Evolutionary conservation across 2,888 invertebrate genomes (phyloP).

Genomic region (Ophioninae sp.): DNA sequence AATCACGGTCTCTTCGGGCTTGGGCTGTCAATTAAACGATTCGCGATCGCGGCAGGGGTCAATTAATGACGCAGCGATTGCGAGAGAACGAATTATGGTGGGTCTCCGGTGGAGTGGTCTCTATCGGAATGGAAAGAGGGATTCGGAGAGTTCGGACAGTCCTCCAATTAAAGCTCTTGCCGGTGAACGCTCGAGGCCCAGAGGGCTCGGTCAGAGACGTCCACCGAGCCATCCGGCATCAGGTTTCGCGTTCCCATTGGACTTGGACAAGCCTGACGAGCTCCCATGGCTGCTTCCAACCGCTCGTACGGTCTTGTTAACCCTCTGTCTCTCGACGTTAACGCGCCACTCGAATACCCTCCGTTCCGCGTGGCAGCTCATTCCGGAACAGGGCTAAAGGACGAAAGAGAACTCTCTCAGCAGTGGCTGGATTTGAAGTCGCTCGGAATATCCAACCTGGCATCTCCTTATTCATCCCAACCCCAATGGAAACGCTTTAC

Average conservation of each 20-base stretch:
- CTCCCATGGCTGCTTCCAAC: conserved; percentile 13
- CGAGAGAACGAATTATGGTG: conserved; percentile 30
- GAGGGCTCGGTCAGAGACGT: conserved; percentile 8
- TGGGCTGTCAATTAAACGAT: conserved; percentile 12
- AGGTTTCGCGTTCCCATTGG: conserved; percentile 29
- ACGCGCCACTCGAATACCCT: conserved; percentile 55
- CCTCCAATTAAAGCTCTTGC: conserved; percentile 40
- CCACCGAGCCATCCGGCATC: not conserved
- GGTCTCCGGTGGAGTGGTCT: not conserved
- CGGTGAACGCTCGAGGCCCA: not conserved
- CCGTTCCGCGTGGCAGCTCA: conserved; percentile 13
- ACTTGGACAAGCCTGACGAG: conserved; percentile 13
- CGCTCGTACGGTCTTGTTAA: conserved; percentile 19
- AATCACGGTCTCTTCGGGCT: not conserved
- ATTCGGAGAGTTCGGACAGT: conserved; percentile 11
- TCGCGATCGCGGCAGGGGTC: conserved; percentile 4
- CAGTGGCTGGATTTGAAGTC: not conserved
- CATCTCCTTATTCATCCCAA: conserved; percentile 18
- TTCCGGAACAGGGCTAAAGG: conserved; percentile 25
- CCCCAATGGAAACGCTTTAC: not conserved
- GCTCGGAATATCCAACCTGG: conserved; percentile 42
- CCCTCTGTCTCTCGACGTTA: conserved; percentile 58
- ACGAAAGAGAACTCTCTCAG: conserved; percentile 29
- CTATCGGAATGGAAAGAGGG: not conserved
- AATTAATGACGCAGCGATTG: conserved; percentile 32